Conservation (phyloP, 64 coral and sea anemone genomes). For the Cladopsammia gracilis region DNA sequence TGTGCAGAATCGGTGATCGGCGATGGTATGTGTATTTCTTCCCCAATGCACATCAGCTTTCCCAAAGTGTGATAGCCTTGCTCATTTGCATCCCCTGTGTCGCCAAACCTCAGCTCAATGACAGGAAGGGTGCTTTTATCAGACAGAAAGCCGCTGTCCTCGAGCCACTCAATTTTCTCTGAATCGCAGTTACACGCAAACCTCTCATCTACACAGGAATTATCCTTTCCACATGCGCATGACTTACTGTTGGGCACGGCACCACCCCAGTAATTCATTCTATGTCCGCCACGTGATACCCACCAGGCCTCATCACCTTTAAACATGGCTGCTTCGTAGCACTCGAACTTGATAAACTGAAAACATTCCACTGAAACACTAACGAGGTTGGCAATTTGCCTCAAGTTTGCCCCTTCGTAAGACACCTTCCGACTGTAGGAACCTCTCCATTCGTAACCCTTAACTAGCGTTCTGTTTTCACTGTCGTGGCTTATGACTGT, state of each 20-base stretch:
- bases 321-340: background rate
- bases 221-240: constrained; percentile 15
- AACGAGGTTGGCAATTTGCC: background rate
- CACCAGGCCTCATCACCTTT: background rate
- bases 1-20: no score
- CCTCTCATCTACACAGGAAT: background rate
- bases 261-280: constrained; percentile 52
- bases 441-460: background rate
- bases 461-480: constrained; percentile 18
- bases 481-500: constrained; percentile 57
- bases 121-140: background rate
- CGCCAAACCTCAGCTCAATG: constrained; percentile 21
- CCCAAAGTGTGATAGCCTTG: constrained; percentile 33
- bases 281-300: constrained; percentile 24
- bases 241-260: background rate
- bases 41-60: constrained; percentile 28
- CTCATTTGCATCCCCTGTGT: constrained; percentile 5
- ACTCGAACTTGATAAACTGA: constrained; percentile 53
- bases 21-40: no score
- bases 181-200: constrained; percentile 9
- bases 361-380: background rate
- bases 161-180: background rate
- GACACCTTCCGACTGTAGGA: background rate
- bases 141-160: constrained; percentile 16
- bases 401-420: background rate